phyloP scores from a whole-genome alignment of 2,113 vertebrate genomes.

The Glaucidium brasilianum region DNA sequence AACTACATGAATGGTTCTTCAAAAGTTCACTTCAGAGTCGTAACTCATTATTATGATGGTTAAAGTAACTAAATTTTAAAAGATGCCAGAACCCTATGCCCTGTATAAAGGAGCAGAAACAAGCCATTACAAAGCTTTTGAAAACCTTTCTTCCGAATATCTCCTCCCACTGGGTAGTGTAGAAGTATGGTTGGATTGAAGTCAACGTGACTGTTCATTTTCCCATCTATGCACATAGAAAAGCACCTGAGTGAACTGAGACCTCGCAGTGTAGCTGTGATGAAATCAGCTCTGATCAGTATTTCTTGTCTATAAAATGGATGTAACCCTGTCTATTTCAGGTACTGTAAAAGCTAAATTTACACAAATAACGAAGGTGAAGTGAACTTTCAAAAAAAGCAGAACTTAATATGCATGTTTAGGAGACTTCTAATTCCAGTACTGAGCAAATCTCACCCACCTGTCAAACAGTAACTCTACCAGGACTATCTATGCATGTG shows the following conservation, averaged over 20 bases:
- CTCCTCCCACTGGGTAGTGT: neutral
- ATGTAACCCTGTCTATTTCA: neutral
- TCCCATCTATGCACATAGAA: fast-evolving
- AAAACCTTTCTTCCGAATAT: neutral
- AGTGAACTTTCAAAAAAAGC: neutral
- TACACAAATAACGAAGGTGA: neutral
- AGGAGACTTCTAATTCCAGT: neutral
- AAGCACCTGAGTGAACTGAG: neutral
- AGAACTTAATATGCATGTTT: neutral
- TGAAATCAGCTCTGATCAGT: neutral
- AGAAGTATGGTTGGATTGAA: neutral
- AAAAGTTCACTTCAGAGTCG: neutral
- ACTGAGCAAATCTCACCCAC: neutral
- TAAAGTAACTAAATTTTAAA: neutral
- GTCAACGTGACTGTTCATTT: neutral
- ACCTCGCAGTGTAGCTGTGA: neutral
- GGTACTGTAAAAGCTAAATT: neutral
- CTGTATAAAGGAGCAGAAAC: neutral
- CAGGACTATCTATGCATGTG: neutral
- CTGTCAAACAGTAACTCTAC: neutral
- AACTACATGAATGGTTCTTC: neutral
- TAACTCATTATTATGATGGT: neutral
- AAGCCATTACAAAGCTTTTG: neutral
- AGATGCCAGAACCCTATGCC: neutral
- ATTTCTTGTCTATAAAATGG: neutral